Base-by-base conservation (phyloP, 2,113 vertebrate genomes). In the Aythya baeri region DNA sequence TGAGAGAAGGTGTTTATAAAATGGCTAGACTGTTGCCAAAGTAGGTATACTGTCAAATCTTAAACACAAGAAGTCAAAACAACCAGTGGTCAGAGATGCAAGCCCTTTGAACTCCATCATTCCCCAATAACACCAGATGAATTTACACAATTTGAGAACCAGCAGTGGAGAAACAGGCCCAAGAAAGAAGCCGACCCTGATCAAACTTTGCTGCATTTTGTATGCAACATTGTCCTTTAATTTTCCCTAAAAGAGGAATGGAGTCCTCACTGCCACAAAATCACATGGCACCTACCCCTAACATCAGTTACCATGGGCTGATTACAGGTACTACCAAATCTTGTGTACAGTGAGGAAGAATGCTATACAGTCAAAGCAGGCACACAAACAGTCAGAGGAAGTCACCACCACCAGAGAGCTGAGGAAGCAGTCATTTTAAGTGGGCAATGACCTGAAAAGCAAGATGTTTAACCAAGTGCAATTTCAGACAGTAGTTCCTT, bases 391-490 rank as follows among this genome's bases (percentile, higher is more conserved):
- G 43, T 26, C 73, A 84, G 71, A 85, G 86, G 65, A 36, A 36
- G 21, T 41, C 61, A 86, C 54, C 58, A 80, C n/a, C 9, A 49
- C 5, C 57, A 80, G 0, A 0, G 36, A 74, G 71, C 43, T 86
- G 62, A 92, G 83, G 73, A 96, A 94, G 57, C 44, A 82, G 76
- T 41, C 44, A 38, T 68, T 91, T 80, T 57, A 83, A 85, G 91
- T 31, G 57, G 25, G 89, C 32, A 66, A 34, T 52, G 70, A 90
- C 49, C 87, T 97, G 90, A 90, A 97, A 96, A 77, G 82, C 55
- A 91, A 91, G 87, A 67, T 16, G 36, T 83, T 94, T 81, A 95
- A 94, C 38, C 41, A 68, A 73, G 81, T 52, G 65, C 75, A 43
- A 75, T 84, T 88, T 89, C 46, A 84, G 88, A 83, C 90, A 90